These are phyloP conservation scores for Orchestes rusci DNA, from an alignment of 2,888 invertebrate genomes.

Conservation along the genomic window DNA sequence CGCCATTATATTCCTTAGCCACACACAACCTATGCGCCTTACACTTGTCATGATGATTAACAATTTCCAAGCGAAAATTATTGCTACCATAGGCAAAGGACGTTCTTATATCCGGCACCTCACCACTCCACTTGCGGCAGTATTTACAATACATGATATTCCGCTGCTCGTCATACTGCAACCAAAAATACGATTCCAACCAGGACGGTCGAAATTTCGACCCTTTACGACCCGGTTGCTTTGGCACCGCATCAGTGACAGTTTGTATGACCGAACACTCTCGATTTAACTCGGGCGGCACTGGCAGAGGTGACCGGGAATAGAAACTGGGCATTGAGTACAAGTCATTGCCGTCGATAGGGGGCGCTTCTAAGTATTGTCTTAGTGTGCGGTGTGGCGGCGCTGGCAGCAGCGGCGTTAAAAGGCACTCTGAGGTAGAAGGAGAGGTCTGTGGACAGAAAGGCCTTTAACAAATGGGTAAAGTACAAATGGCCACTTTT, in stretches of 20 bases:
- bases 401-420: conserved; percentile 33
- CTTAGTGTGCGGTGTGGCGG: conserved; percentile 26
- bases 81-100: conserved; percentile 72
- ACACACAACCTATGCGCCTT: conserved; percentile 67
- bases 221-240: conserved; percentile 44
- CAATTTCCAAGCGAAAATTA: conserved; percentile 69
- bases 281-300: conserved; percentile 32
- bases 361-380: conserved; percentile 29
- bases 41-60: conserved; percentile 72
- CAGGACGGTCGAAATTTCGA: conserved; percentile 62
- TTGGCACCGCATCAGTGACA: conserved; percentile 1
- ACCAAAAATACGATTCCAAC: conserved; percentile 65
- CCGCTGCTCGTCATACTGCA: conserved; percentile 59
- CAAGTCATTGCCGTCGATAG: conserved; percentile 20
- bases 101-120: conserved; percentile 64
- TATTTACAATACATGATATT: conserved; percentile 69
- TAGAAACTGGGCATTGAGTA: conserved; percentile 27
- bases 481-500: no score
- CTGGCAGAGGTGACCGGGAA: conserved; percentile 30
- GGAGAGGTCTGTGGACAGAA: conserved; percentile 56
- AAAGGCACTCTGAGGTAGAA: conserved; percentile 45
- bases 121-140: conserved; percentile 66
- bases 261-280: conserved; percentile 41
- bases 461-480: no score
- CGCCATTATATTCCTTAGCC: conserved; percentile 46